Evolutionary conservation across 2,888 invertebrate genomes (phyloP).

Genomic region (Phytoseiulus persimilis): DNA sequence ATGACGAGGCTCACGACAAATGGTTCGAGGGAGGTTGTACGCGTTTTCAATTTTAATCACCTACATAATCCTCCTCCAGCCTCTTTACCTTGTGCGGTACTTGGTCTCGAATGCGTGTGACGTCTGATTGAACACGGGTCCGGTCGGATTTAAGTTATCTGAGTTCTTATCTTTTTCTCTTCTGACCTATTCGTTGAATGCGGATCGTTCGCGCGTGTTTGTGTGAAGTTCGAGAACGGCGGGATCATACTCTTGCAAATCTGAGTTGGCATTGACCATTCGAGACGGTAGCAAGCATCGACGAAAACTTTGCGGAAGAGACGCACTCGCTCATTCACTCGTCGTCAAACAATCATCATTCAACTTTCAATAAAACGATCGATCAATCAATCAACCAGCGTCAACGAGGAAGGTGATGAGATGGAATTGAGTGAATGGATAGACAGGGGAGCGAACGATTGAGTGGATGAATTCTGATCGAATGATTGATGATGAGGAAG

Average conservation of each 20-base stretch:
- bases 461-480: background rate
- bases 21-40: background rate
- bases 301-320: background rate
- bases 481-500: background rate
- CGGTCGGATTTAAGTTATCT: background rate
- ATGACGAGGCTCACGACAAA: background rate
- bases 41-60: background rate
- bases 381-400: background rate
- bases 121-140: background rate
- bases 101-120: background rate
- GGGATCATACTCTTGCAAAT: background rate
- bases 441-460: background rate
- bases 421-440: background rate
- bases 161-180: background rate
- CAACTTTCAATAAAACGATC: background rate
- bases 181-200: background rate
- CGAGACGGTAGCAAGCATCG: background rate
- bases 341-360: background rate
- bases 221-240: background rate
- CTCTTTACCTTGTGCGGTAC: background rate
- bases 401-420: background rate
- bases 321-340: background rate
- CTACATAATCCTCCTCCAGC: background rate
- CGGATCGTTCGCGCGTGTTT: background rate
- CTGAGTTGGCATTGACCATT: background rate